phyloP scores from a whole-genome alignment of 2,113 vertebrate genomes.

The Barbus barbus region DNA sequence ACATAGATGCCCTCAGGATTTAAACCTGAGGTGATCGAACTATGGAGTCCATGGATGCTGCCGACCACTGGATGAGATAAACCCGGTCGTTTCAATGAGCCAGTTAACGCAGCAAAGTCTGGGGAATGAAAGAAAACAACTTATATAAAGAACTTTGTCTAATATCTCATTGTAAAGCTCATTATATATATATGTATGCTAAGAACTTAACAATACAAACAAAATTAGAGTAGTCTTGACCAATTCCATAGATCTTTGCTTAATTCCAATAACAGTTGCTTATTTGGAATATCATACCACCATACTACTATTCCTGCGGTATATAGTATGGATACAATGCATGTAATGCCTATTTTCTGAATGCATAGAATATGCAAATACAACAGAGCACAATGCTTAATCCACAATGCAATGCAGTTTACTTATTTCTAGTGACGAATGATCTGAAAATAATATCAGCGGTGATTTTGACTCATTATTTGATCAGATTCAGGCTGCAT shows the following conservation, averaged over 20 bases:
- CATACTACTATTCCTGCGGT: neutral
- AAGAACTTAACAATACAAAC: neutral
- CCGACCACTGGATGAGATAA: slow-evolving; percentile 82
- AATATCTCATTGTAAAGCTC: neutral
- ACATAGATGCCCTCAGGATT: slow-evolving; percentile 99
- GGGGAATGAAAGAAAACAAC: slow-evolving; percentile 18
- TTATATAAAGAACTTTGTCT: neutral
- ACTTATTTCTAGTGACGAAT: neutral
- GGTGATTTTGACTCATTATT: neutral
- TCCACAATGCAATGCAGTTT: neutral
- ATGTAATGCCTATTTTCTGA: neutral
- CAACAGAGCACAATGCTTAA: neutral
- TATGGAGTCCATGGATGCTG: slow-evolving; percentile 90
- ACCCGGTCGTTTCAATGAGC: slow-evolving; percentile 88
- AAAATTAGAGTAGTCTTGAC: neutral
- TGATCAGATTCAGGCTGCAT: neutral
- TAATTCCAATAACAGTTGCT: neutral
- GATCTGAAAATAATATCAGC: neutral
- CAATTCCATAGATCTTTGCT: neutral
- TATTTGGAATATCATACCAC: neutral
- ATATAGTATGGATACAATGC: no score
- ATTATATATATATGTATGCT: neutral
- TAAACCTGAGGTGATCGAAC: slow-evolving; percentile 85
- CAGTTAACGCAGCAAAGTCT: slow-evolving; percentile 82
- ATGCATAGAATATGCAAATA: neutral